Evolutionary conservation across 2,113 vertebrate genomes (phyloP).

Genomic region (Eupsittula cactorum): DNA sequence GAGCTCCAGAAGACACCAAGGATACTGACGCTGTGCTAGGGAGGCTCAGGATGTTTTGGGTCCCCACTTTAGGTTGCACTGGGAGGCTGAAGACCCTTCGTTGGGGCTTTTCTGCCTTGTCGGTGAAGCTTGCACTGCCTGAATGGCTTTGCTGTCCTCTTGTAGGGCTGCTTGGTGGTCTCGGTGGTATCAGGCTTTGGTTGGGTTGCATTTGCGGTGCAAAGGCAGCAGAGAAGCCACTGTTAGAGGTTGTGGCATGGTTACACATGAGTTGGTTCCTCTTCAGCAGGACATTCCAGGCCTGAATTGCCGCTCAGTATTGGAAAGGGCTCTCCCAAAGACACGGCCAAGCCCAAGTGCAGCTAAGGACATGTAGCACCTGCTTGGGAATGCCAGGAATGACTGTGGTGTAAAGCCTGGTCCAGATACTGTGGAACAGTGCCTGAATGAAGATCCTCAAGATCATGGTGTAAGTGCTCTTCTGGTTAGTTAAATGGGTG

Average conservation of each 20-base stretch:
- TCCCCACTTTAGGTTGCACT: background rate
- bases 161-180: background rate
- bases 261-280: background rate
- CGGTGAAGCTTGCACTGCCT: background rate
- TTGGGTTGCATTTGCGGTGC: background rate
- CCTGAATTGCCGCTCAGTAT: background rate
- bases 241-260: background rate
- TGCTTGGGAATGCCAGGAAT: background rate
- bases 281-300: background rate
- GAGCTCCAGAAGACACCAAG: background rate
- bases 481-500: background rate
- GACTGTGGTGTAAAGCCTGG: background rate
- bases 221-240: background rate
- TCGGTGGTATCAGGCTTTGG: background rate
- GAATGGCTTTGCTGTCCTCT: background rate
- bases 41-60: background rate
- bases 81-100: background rate
- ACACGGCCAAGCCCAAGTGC: background rate
- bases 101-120: background rate
- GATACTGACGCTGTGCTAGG: background rate
- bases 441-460: background rate
- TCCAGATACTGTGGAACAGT: background rate
- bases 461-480: background rate
- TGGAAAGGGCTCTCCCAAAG: background rate
- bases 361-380: background rate